These are phyloP conservation scores for Drosophila tanythrix DNA, from an alignment of 2,888 invertebrate species.

Conservation along the genomic window DNA sequence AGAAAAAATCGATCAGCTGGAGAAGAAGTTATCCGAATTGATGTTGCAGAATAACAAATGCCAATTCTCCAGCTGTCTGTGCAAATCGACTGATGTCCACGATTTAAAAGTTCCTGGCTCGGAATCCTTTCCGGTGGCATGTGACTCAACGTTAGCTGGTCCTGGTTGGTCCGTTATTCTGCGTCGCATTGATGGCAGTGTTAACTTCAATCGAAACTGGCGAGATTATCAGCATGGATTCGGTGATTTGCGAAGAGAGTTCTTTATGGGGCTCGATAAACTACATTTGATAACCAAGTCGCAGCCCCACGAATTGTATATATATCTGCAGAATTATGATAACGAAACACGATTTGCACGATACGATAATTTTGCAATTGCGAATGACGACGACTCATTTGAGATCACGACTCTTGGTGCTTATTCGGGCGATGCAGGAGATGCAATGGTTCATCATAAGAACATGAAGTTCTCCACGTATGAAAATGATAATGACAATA, in stretches of 20 bases:
- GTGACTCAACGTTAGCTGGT: slow-evolving; percentile 85
- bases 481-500: slow-evolving; percentile 88
- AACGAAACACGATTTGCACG: slow-evolving; percentile 86
- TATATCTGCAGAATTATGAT: slow-evolving; percentile 87
- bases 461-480: slow-evolving; percentile 89
- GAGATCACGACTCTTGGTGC: slow-evolving; percentile 88
- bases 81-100: slow-evolving; percentile 38
- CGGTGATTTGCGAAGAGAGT: slow-evolving; percentile 89
- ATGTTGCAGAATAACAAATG: slow-evolving; percentile 35
- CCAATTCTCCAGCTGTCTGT: slow-evolving; percentile 42
- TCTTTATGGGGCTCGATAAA: slow-evolving; percentile 89
- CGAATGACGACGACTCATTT: slow-evolving; percentile 88
- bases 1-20: slow-evolving; percentile 40
- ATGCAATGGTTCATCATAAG: slow-evolving; percentile 88
- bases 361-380: slow-evolving; percentile 88
- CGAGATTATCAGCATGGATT: slow-evolving; percentile 89
- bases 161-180: slow-evolving; percentile 90
- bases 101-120: slow-evolving; percentile 30
- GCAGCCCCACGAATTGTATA: slow-evolving; percentile 86
- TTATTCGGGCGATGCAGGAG: slow-evolving; percentile 88
- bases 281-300: slow-evolving; percentile 85
- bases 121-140: slow-evolving; percentile 86
- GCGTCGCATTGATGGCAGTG: slow-evolving; percentile 88
- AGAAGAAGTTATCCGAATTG: slow-evolving; percentile 19
- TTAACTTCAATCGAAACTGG: slow-evolving; percentile 88